Evolutionary conservation across 2,113 vertebrate genomes (phyloP), one percentile per base, ranked within the genome.

Genomic region (Lophotis ruficrista): DNA sequence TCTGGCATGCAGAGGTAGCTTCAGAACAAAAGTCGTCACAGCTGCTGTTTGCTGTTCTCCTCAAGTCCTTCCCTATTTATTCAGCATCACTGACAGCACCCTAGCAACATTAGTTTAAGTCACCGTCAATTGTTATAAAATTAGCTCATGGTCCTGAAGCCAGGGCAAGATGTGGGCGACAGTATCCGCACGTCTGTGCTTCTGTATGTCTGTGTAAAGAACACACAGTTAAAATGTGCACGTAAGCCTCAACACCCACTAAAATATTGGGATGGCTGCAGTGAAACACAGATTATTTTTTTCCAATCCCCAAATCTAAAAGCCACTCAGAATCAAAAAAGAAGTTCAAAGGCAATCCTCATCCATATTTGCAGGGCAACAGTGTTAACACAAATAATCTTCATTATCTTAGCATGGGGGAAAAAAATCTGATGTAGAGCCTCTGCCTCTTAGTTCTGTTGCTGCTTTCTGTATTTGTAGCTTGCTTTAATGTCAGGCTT

Each of bases 51-150:
- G 50, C 78, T 85, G 60, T 35, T 90, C 89, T 96, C 62, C 93
- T 97, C 87, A 77, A 97, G 97, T 95, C 97, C 90, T 95, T 91
- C 95, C 89, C 95, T 96, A 96, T 97, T 97, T 97, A 96, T 97
- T 97, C 96, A 96, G 95, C 96, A 97, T 96, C 96, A 93, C 97
- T 96, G 96, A 92, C 95, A 95, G 87, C 81, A 91, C 62, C 94
- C 92, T 96, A 87, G 88, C 93, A 92, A 95, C 87, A 86, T 68
- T 83, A 87, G 69, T 91, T 96, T 91, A 91, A 94, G 94, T 87
- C 95, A 92, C 79, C 48, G 0, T 75, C 95, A 81, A 89, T 41
- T 77, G 92, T 84, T 88, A 92, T 60, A 89, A 95, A 95, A 94
- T 94, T 95, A 90, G 69, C 73, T 94, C 69, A 66, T 17, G 71